Conservation (phyloP, 2,113 vertebrate species). For the Leucopsar rothschildi region DNA sequence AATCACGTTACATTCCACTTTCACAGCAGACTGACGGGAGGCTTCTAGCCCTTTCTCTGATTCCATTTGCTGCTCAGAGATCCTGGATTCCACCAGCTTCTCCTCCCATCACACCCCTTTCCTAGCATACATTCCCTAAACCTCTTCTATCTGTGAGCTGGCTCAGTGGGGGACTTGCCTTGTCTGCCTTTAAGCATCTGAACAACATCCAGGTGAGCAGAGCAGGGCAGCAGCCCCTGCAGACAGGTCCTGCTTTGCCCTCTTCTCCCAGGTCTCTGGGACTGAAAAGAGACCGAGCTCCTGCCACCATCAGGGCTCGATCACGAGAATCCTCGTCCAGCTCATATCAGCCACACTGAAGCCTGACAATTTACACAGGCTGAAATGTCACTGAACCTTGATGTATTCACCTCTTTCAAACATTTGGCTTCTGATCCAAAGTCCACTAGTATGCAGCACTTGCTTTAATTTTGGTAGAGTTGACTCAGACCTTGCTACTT, state of each 20-base stretch:
- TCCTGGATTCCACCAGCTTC: background rate
- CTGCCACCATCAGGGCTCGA: background rate
- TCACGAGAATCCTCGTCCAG: background rate
- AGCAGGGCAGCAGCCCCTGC: background rate
- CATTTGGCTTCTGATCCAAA: background rate
- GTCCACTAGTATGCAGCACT: background rate
- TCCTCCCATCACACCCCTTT: background rate
- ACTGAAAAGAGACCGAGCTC: background rate
- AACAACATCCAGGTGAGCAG: background rate
- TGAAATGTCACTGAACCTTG: background rate
- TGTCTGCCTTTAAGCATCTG: background rate
- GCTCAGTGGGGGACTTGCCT: rapidly evolving
- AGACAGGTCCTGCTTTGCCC: background rate
- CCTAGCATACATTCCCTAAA: background rate
- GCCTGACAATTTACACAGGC: background rate
- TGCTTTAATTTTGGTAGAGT: background rate
- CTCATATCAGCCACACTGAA: background rate
- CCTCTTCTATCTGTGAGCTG: background rate
- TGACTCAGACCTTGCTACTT: background rate
- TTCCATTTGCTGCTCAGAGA: slow-evolving; percentile 10
- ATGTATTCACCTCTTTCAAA: background rate
- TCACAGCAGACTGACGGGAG: slow-evolving; percentile 45
- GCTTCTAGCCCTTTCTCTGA: background rate
- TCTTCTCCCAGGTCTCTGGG: background rate
- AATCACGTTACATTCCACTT: slow-evolving; percentile 64